Conservation (phyloP, 1,140 invertebrate species). For the Idris sp. region DNA sequence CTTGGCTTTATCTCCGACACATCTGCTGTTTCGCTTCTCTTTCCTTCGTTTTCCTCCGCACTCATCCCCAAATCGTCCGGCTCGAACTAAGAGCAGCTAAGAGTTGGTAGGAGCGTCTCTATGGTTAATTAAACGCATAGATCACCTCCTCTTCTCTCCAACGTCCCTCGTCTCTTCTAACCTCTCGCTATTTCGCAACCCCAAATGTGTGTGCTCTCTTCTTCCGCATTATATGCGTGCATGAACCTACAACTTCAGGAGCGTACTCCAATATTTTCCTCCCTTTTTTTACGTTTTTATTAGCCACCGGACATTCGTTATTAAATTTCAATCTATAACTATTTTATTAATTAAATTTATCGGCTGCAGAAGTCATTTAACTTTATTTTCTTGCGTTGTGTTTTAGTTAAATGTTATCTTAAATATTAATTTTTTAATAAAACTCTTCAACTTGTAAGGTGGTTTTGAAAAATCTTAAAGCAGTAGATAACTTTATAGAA, state of each 20-base stretch:
- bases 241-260: slow-evolving; percentile 37
- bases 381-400: too few species aligned
- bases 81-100: slow-evolving; percentile 74
- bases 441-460: too few species aligned
- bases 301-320: slow-evolving; percentile 6
- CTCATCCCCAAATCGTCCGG: slow-evolving; percentile 64
- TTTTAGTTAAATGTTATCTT: too few species aligned
- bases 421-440: too few species aligned
- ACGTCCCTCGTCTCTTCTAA: slow-evolving; percentile 53
- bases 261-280: slow-evolving; percentile 28
- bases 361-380: too few species aligned
- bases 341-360: too few species aligned
- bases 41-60: slow-evolving; percentile 49
- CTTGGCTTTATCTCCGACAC: slow-evolving; percentile 50
- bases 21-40: slow-evolving; percentile 56
- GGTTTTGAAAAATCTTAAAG: too few species aligned
- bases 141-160: slow-evolving; percentile 66
- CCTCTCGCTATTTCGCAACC: slow-evolving; percentile 63
- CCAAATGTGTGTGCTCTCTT: slow-evolving; percentile 52
- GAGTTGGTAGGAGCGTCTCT: slow-evolving; percentile 75
- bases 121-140: slow-evolving; percentile 78
- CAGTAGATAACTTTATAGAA: too few species aligned
- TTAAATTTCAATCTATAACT: slow-evolving; percentile 42
- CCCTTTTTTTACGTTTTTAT: slow-evolving; percentile 19
- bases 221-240: slow-evolving; percentile 54